Conservation (phyloP, 1,140 invertebrate species). For the Nasonia vitripennis region DNA sequence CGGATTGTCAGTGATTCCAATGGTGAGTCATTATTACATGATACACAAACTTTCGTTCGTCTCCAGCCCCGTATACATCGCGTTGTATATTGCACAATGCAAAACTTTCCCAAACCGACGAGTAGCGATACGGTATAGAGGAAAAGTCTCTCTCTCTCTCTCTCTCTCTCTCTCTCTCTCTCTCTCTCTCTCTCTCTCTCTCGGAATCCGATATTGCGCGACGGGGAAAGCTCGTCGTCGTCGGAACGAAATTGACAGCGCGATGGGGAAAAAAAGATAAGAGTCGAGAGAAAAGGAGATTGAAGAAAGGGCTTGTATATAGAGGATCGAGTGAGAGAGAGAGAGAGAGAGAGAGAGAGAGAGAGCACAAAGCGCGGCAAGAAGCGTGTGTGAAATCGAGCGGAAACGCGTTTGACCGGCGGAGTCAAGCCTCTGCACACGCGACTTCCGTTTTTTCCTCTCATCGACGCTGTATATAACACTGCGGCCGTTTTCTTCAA, state of each 20-base stretch:
- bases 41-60: neutral
- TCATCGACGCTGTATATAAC: neutral
- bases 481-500: neutral
- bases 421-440: neutral
- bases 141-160: slow-evolving; percentile 5
- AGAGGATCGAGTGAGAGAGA: neutral
- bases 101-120: neutral
- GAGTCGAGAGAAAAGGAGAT: slow-evolving; percentile 7
- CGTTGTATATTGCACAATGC: neutral
- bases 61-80: too few relatives aligned
- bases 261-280: neutral
- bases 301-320: neutral
- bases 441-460: neutral
- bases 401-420: slow-evolving; percentile 35
- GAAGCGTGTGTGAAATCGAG: slow-evolving; percentile 34
- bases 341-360: too few relatives aligned
- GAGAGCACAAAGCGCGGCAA: slow-evolving; percentile 7
- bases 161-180: too few relatives aligned
- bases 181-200: neutral
- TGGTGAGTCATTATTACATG: slow-evolving; percentile 29
- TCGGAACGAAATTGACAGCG: slow-evolving; percentile 32
- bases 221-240: slow-evolving; percentile 8
- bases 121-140: neutral
- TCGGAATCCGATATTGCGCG: neutral
- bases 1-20: slow-evolving; percentile 36